Base-by-base conservation (phyloP, 2,113 vertebrate genomes). In the Pachypanchax playfairii region DNA sequence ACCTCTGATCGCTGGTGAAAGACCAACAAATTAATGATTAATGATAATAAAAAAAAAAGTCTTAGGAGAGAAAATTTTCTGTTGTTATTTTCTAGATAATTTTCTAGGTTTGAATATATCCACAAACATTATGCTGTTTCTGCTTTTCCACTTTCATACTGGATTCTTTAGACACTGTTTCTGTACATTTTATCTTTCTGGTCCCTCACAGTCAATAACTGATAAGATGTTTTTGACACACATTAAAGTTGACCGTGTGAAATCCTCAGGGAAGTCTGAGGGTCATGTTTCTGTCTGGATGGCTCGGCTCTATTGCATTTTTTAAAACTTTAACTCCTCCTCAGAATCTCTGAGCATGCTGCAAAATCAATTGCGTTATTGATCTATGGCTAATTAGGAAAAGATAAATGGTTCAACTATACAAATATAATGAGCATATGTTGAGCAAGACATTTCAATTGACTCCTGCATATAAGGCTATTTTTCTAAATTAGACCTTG, bases 321-420 rank as follows among this genome's bases (percentile, higher is more conserved):
- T 80, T 80, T 70, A 82, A n/a, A 79, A 76, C 85, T 85, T 86
- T 89, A 85, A 88, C 84, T 84, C 81, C 72, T 82, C 70, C 60
- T 69, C 75, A 73, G 78, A 82, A 86, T 88, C 85, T 87, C 70
- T 20, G 48, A 66, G 80, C 79, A 80, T 78, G 83, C 75, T 82
- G 79, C 82, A 90, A 91, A 93, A 93, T 92, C 91, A 91, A 91
- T 93, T 87, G 87, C 64, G 41, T 78, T 90, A 93, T 92, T 90
- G 91, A 93, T 93, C 88, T 82, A 82, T 78, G 84, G 87, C 90
- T 91, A 93, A 92, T 93, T 92, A 91, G 85, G 63, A 65, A 53
- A 89, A 90, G 92, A 92, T 91, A 87, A 92, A 92, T 88, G 85
- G 84, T 85, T 83, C 66, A 74, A 79, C 85, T 88, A 86, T 70